phyloP scores from a whole-genome alignment of 2,888 invertebrate species.

The Caenorhabditis sinica region DNA sequence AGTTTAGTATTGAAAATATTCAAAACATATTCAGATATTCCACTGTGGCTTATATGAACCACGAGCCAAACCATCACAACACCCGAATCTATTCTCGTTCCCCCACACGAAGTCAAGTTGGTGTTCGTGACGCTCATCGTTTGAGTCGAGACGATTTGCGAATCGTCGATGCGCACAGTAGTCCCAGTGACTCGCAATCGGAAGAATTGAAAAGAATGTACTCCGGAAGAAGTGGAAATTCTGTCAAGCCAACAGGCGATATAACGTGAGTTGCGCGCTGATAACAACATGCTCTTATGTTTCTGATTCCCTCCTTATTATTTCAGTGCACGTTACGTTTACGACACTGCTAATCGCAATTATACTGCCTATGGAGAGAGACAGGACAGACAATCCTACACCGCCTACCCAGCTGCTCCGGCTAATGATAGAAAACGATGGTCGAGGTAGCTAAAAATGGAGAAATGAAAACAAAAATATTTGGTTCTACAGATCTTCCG shows the following conservation, averaged over 20 bases:
- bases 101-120: constrained; percentile 45
- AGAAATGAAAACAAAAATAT: background rate
- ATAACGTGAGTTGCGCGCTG: constrained; percentile 53
- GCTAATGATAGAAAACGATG: constrained; percentile 52
- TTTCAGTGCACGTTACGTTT: constrained; percentile 63
- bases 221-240: constrained; percentile 61
- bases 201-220: constrained; percentile 66
- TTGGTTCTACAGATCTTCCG: constrained; percentile 42
- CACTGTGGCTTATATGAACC: constrained; percentile 66
- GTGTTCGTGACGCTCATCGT: constrained; percentile 65
- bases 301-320: background rate
- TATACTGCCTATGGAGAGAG: constrained; percentile 60
- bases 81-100: constrained; percentile 45
- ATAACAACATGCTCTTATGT: constrained; percentile 3
- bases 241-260: constrained; percentile 59
- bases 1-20: background rate
- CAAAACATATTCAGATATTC: constrained; percentile 48
- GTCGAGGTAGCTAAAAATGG: constrained; percentile 39
- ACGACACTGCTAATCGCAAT: constrained; percentile 59
- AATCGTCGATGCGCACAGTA: constrained; percentile 60
- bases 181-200: constrained; percentile 59
- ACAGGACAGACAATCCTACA: constrained; percentile 42
- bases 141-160: constrained; percentile 63
- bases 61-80: constrained; percentile 31
- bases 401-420: constrained; percentile 33